These are phyloP conservation scores for Pan troglodytes DNA, from an alignment of 2,113 vertebrate species.

Conservation along the genomic window DNA sequence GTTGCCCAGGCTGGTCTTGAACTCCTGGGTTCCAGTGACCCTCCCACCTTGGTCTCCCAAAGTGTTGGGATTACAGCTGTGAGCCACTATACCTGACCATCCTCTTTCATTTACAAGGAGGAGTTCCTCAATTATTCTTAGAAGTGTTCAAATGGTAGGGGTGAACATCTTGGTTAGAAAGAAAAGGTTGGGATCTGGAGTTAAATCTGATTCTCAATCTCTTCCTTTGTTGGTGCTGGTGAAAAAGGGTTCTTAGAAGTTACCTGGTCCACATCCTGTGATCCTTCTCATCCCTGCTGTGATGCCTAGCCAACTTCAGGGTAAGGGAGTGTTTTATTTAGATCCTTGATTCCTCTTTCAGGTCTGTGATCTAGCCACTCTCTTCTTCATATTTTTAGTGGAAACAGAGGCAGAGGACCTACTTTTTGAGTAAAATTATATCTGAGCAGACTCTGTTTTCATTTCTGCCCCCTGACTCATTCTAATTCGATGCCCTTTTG, in stretches of 20 bases:
- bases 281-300: background rate
- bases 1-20: too few relatives aligned
- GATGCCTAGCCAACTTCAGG: background rate
- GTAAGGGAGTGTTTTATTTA: background rate
- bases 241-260: background rate
- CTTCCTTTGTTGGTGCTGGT: background rate
- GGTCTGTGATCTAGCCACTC: background rate
- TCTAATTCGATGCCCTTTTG: too few relatives aligned
- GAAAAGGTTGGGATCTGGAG: background rate
- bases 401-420: background rate
- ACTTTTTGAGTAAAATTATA: background rate
- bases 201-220: background rate
- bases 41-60: too few relatives aligned
- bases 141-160: background rate
- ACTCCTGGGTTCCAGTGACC: too few relatives aligned
- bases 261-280: background rate
- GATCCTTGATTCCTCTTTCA: background rate
- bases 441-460: background rate
- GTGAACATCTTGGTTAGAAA: background rate
- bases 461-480: background rate
- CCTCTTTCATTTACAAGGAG: background rate
- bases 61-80: too few relatives aligned
- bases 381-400: background rate
- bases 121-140: background rate
- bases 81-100: too few relatives aligned